Base-by-base conservation (phyloP, 2,113 vertebrate species). In the Pelmatolapia mariae region DNA sequence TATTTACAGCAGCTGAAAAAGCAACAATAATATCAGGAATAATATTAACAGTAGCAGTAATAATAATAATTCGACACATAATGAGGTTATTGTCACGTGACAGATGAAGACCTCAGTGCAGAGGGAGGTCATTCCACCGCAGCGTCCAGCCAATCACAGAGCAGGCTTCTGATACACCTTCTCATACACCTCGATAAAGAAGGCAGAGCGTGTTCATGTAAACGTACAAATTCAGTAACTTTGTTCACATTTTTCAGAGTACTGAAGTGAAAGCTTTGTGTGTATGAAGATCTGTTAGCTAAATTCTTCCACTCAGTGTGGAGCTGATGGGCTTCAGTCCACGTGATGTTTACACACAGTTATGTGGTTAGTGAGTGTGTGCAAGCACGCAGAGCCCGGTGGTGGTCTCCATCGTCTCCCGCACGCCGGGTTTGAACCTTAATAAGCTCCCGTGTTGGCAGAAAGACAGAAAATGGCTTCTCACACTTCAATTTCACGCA, bases 401-500 rank as follows among this genome's bases (percentile, higher is more conserved):
- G 66, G 89, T 85, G 83, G 71, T 56, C 68, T 81, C 92, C 80
- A 92, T 87, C 93, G 89, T 94, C 89, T 96, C 50, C 85, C 38
- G 54, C 85, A 88, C 79, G 81, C 86, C 90, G 91, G 92, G 94
- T 95, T 92, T 92, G 87, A 95, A 95, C 94, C 90, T 95, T 95
- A 96, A 96, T 96, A 96, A 94, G 93, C 93, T 92, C 82, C 86
- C 82, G 76, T 86, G 88, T 91, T 68, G 84, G 86, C 86, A 90
- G 85, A 84, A 83, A 83, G 82, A 92, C 87, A 94, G 94, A 93
- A 96, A 95, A 94, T 91, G 93, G 91, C 89, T 96, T 96, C 96
- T 96, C 95, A 95, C 94, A 94, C 95, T 95, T 96, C 94, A 95
- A 94, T 95, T 96, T 95, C 92, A 96, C 87, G 94, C 95, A 93